Base-by-base conservation (phyloP, 2,797 vertebrate genomes). In the Eulemur coronatus region DNA sequence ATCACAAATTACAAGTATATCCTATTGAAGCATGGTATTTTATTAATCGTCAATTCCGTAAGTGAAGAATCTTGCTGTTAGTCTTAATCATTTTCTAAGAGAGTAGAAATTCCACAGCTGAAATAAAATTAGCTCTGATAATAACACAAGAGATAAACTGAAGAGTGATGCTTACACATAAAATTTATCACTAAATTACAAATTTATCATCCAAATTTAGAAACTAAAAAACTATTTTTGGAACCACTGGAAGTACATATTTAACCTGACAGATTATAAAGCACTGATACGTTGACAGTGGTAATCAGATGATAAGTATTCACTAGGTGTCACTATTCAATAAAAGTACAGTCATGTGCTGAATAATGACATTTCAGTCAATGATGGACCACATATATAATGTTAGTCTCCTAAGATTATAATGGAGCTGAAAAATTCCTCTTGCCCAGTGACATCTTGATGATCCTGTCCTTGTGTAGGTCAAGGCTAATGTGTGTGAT, bases 51-150 rank as follows among this genome's bases (percentile, higher is more conserved):
- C 18, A 93, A 26, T 85, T 95, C 46, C 38, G 12, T 50, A 84
- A 94, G 33, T 28, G 10, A 91, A 85, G 65, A 96, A 61, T 79
- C 38, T 86, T 69, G 46, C 14, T 70, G 17, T 61, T 63, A 61
- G 59, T 55, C 35, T 91, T 85, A 94, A 88, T 69, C 46, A 82
- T 81, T 92, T 95, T 76, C 69, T 20, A 94, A 91, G 38, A 84
- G 35, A 81, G 24, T 18, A 85, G 17, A 92, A 91, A 95, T 73
- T 65, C 57, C 24, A 91, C 7, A 82, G 20, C 17, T 93, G 33
- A 90, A 93, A 80, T 50, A 76, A 97, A 97, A 78, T 70, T 76
- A 91, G 88, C 20, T 93, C 52, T 88, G n/a, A 65, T 76, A 61
- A 41, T 41, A 91, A 86, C n/a, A 72, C 17, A 57, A 73, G 30